Conservation (phyloP, 2,113 vertebrate genomes). For the Peromyscus polionotus region DNA sequence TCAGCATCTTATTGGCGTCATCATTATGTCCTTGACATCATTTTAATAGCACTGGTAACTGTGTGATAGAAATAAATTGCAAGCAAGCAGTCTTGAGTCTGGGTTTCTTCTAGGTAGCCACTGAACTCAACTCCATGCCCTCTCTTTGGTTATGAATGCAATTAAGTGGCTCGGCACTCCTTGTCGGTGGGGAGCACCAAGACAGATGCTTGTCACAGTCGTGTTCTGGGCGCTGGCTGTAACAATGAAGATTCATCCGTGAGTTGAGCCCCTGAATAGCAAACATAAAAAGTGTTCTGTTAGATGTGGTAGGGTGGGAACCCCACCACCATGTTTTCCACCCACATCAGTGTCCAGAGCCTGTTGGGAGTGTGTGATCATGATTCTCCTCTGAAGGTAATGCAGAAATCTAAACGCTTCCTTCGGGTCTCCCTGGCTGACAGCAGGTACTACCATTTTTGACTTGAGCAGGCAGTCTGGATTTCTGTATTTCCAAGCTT, state of each 20-base stretch:
- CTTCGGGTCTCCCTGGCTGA: background rate
- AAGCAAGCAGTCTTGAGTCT: background rate
- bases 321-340: background rate
- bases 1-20: constrained; percentile 67
- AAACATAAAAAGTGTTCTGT: background rate
- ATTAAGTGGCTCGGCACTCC: background rate
- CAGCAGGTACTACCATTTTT: background rate
- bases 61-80: constrained; percentile 54
- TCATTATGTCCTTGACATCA: constrained; percentile 70
- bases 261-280: background rate
- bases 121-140: constrained; percentile 41
- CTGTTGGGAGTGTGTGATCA: background rate
- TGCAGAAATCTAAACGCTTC: background rate
- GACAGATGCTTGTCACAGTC: background rate
- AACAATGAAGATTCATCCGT: background rate
- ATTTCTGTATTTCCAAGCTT: constrained; percentile 54
- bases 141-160: constrained; percentile 51
- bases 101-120: constrained; percentile 58
- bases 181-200: background rate
- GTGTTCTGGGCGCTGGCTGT: constrained; percentile 4
- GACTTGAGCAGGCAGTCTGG: constrained; percentile 41
- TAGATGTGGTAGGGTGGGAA: background rate
- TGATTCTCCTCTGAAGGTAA: background rate
- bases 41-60: constrained; percentile 67
- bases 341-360: background rate